Base-by-base conservation (phyloP, 2,888 invertebrate species). In the Drosophila hamatofila region DNA sequence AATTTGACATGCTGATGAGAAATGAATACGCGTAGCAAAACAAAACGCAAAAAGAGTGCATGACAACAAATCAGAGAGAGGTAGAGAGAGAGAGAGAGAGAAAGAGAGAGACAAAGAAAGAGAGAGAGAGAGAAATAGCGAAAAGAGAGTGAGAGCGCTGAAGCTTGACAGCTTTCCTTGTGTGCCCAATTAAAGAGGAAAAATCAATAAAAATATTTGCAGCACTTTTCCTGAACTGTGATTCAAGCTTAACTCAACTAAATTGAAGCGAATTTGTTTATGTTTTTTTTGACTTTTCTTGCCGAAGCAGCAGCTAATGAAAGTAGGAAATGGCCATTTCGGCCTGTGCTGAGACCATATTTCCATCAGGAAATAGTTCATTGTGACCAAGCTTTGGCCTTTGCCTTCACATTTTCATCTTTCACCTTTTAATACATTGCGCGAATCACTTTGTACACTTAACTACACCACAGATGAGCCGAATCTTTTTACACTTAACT, bases 121-220 rank as follows among this genome's bases (percentile, higher is more conserved):
- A 46, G 41, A 48, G n/a, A 51, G 39, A 23, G n/a, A 21, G 8
- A 35, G 6, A 14, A 27, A 46, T 46, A 23, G 37, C 39, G 42
- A 14, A 39, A 37, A 60, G 66, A 64, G 66, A 33, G 54, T 39
- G 59, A 35, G 35, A 63, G 68, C 64, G 44, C 66, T 39, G 59
- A 71, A 42, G 25, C 41, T 48, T 64, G 70, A 62, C 79, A 83
- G 72, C 72, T 73, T 73, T 78, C 72, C 69, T 73, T 69, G 51
- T 71, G 35, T 70, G 68, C 77, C 77, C 81, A 87, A 75, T 87
- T 64, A 67, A 58, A 72, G 39, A 77, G 75, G 88, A 86, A 88
- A 86, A 86, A 86, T 86, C 86, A 86, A 86, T 86, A 86, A 80
- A 70, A 71, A 60, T 65, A 54, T 52, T 35, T 75, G 67, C 57